Evolutionary conservation across 2,888 invertebrate genomes (phyloP).

Genomic region (Deilephila elpenor): DNA sequence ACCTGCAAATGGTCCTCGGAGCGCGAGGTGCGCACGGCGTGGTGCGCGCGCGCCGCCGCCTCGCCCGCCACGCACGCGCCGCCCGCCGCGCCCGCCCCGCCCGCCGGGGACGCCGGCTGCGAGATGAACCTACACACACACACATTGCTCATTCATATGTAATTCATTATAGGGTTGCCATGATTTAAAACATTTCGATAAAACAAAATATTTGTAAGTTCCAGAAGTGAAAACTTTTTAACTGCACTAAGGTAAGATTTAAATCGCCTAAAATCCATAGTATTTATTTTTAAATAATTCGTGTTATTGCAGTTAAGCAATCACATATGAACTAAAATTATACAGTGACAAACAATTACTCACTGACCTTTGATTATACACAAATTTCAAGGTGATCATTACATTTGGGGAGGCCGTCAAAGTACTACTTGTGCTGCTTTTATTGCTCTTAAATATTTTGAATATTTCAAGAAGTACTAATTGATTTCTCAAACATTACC

Average conservation of each 20-base stretch:
- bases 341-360: background rate
- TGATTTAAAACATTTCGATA: no score
- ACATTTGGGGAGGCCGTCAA: background rate
- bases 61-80: slow-evolving; percentile 62
- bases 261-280: no score
- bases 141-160: background rate
- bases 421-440: slow-evolving; percentile 20
- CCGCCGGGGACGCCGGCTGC: slow-evolving; percentile 79
- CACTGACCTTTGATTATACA: slow-evolving; percentile 6
- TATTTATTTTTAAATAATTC: no score
- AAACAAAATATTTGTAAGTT: no score
- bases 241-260: no score
- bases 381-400: slow-evolving; percentile 14
- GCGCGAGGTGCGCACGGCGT: slow-evolving; percentile 93
- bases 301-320: no score
- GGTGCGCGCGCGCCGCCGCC: slow-evolving; percentile 83
- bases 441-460: background rate
- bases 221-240: no score
- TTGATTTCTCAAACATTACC: no score
- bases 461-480: background rate
- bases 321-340: no score
- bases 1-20: slow-evolving; percentile 96
- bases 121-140: slow-evolving; percentile 75
- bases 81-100: slow-evolving; percentile 63
- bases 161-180: no score